phyloP scores from a whole-genome alignment of 2,113 vertebrate species.

The Carassius auratus region DNA sequence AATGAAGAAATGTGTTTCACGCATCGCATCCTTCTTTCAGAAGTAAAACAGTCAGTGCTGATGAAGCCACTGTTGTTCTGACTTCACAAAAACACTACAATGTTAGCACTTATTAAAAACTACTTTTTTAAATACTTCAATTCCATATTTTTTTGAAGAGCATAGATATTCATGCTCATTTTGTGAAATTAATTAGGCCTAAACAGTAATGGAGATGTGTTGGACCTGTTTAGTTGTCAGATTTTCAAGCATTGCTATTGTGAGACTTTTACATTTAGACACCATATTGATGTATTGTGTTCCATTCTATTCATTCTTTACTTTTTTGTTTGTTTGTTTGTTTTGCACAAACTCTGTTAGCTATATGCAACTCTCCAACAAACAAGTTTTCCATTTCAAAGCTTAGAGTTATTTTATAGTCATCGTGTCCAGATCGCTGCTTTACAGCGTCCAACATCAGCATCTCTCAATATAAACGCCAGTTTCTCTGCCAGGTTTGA shows the following conservation, averaged over 20 bases:
- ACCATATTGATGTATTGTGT: neutral
- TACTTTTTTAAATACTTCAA: neutral
- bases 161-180: neutral
- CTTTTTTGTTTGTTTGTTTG: too few species aligned
- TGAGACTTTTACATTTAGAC: too few species aligned
- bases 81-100: neutral
- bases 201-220: too few species aligned
- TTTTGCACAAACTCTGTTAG: neutral
- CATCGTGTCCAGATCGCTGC: neutral
- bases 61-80: neutral
- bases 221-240: too few species aligned
- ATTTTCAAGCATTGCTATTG: too few species aligned
- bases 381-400: neutral
- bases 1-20: too few species aligned
- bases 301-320: neutral
- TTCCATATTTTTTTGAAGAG: neutral
- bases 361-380: neutral
- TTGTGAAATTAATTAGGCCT: neutral
- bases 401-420: neutral
- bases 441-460: slow-evolving; percentile 8
- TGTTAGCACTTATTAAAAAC: too few species aligned
- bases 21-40: too few species aligned
- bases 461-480: neutral
- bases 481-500: neutral
- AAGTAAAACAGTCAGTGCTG: neutral